phyloP scores from a whole-genome alignment of 2,888 invertebrate species.

The Cryptocephalus moraei region DNA sequence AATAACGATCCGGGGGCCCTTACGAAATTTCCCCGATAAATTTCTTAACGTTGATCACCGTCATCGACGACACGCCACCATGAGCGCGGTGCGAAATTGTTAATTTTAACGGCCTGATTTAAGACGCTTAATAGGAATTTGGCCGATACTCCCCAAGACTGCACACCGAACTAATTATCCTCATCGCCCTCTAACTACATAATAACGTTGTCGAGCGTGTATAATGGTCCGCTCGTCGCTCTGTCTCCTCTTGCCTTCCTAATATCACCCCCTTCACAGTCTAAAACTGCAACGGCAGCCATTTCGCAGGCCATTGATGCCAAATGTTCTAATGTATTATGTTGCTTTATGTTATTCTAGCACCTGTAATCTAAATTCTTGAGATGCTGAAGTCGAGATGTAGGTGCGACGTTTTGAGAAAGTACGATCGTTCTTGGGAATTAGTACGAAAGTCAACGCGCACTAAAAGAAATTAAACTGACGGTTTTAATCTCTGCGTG shows the following conservation, averaged over 20 bases:
- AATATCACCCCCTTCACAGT: slow-evolving; percentile 15
- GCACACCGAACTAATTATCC: slow-evolving; percentile 25
- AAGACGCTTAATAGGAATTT: slow-evolving; percentile 24
- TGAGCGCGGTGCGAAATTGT: slow-evolving; percentile 22
- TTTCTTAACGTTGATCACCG: no score
- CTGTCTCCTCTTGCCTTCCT: slow-evolving; percentile 20
- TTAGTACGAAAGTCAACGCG: no score
- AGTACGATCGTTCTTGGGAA: no score
- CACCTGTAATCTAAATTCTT: slow-evolving; percentile 2
- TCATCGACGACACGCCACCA: slow-evolving; percentile 3
- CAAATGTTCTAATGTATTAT: slow-evolving; percentile 2
- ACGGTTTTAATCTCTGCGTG: no score
- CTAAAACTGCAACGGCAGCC: slow-evolving; percentile 11
- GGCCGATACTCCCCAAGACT: slow-evolving; percentile 23
- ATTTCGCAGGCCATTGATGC: slow-evolving; percentile 6
- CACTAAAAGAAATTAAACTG: no score
- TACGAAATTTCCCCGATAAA: no score
- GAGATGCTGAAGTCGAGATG: no score
- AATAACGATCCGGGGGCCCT: no score
- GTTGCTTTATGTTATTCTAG: slow-evolving; percentile 7
- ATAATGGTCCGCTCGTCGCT: slow-evolving; percentile 18
- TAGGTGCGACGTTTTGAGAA: no score
- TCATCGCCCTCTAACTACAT: slow-evolving; percentile 24
- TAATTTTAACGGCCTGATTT: slow-evolving; percentile 22
- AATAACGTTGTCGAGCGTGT: slow-evolving; percentile 23